These are phyloP conservation scores for Kradibia gibbosae DNA, from an alignment of 1,140 invertebrate species.

Conservation along the genomic window DNA sequence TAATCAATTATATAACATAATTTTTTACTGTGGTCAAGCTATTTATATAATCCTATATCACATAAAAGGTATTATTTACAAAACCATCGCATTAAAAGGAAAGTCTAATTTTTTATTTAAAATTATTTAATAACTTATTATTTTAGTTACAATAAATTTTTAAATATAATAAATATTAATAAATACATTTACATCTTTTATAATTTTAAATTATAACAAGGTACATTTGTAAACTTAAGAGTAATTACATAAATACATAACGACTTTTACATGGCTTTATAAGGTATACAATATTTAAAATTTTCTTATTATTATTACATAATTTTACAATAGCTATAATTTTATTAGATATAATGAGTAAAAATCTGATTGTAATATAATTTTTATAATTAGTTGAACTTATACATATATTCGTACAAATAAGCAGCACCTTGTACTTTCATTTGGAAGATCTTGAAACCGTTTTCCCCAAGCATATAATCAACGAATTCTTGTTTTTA, in stretches of 20 bases:
- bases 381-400: slow-evolving; percentile 16
- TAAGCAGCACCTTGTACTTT: slow-evolving; percentile 11
- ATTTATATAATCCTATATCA: slow-evolving; percentile 7
- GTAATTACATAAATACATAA: slow-evolving; percentile 37
- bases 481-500: slow-evolving; percentile 30
- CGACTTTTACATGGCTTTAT: slow-evolving; percentile 29
- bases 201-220: slow-evolving; percentile 42
- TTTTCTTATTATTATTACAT: slow-evolving; percentile 17
- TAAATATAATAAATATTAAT: neutral
- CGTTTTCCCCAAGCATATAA: slow-evolving; percentile 45
- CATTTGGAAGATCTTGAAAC: slow-evolving; percentile 37
- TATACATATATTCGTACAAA: slow-evolving; percentile 22
- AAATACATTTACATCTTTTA: neutral
- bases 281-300: slow-evolving; percentile 42
- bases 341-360: slow-evolving; percentile 31
- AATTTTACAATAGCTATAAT: slow-evolving; percentile 35
- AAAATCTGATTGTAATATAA: slow-evolving; percentile 16
- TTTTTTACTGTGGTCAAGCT: neutral
- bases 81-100: neutral
- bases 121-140: slow-evolving; percentile 46
- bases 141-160: slow-evolving; percentile 40
- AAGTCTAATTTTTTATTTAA: slow-evolving; percentile 31
- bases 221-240: slow-evolving; percentile 25
- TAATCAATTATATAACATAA: slow-evolving; percentile 71
- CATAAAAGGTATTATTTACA: neutral